Base-by-base conservation (phyloP, 2,888 invertebrate species). In the Lottia gigantea region DNA sequence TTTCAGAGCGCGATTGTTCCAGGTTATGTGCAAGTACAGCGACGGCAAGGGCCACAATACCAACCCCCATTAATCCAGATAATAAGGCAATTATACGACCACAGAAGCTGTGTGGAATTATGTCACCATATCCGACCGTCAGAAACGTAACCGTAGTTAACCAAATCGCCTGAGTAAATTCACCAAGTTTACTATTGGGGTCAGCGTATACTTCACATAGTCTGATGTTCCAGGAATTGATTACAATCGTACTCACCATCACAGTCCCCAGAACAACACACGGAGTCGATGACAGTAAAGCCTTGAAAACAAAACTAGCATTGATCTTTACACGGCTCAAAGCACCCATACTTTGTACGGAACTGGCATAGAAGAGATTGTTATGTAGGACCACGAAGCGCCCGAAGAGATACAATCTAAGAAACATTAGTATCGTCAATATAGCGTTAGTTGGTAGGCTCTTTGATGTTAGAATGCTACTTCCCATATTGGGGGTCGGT, bases 31-130 rank as follows among this genome's bases (percentile, higher is more conserved):
- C 81, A 47, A 84, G 76, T 26, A 84, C 84, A 4, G 84, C 84
- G 2, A 84, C 82, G 65, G 81, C 79, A 7, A 84, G 75, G 2
- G 84, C 84, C 80, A 82, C 83, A 11, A 81, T 81, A 16, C 84
- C 84, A 23, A 83, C 84, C 0, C 84, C 84, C 81, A 84, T 82
- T 67, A 84, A 71, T 7, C 82, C 84, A 0, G 82, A 82, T 26
- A 74, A 72, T 6, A 81, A 80, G 40, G 82, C 80, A 49, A 84
- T 79, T 8, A 83, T 74, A 12, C 83, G 74, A 1, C 83, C 84
- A 68, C 84, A 84, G 55, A 81, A 80, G 16, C 81, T 82, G 46
- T 78, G 73, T 3, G 84, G 84, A 40, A 82, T 80, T n/a, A 84
- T 76, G 71, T 84, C 84, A 40, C 84, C 83, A 67, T 84, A 84